phyloP scores from a whole-genome alignment of 2,888 invertebrate species.

The Sialis lutaria region DNA sequence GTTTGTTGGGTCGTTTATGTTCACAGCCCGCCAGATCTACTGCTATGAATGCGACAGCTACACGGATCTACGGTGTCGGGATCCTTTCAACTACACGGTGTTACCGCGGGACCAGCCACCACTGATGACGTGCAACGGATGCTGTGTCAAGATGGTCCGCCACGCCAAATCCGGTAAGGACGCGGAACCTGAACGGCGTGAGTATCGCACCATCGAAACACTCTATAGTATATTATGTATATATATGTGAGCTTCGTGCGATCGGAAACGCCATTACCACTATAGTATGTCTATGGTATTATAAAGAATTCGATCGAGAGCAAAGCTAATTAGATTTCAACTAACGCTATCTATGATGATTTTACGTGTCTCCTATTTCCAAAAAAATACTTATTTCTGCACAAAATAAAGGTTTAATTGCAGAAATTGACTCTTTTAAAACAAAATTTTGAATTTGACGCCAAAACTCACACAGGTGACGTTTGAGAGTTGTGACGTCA shows the following conservation, averaged over 20 bases:
- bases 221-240: not conserved
- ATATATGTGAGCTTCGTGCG: not conserved
- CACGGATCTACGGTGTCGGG: conserved; percentile 77
- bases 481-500: too few relatives aligned
- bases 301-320: too few relatives aligned
- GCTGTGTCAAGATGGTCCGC: conserved; percentile 90
- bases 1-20: conserved; percentile 1
- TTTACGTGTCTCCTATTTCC: too few relatives aligned
- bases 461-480: too few relatives aligned
- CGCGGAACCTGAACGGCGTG: not conserved
- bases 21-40: conserved; percentile 69
- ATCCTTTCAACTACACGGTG: conserved; percentile 86
- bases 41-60: conserved; percentile 92
- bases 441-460: too few relatives aligned
- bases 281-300: too few relatives aligned
- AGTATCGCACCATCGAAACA: conserved; percentile 3
- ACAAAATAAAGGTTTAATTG: too few relatives aligned
- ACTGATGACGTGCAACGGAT: conserved; percentile 75
- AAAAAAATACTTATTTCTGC: too few relatives aligned
- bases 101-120: conserved; percentile 77
- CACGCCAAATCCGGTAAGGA: conserved; percentile 77
- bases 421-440: too few relatives aligned
- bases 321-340: too few relatives aligned
- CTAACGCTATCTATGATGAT: too few relatives aligned
- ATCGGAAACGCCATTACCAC: not conserved